phyloP scores from a whole-genome alignment of 2,113 vertebrate genomes.

The Rhabdomys dilectus region DNA sequence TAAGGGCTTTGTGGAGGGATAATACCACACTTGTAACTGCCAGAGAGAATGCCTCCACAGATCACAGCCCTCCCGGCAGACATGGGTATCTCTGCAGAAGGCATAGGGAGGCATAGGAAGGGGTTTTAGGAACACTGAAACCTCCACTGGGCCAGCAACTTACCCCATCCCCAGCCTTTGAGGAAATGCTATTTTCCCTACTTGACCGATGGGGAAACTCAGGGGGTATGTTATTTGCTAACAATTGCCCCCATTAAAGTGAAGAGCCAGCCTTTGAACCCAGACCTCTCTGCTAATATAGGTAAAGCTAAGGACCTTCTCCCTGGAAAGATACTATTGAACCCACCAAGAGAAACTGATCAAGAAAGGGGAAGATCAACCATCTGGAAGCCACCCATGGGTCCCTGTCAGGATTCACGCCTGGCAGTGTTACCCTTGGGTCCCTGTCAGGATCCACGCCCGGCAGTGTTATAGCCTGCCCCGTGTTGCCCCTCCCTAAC shows the following conservation, averaged over 20 bases:
- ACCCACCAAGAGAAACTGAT: background rate
- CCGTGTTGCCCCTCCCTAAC: background rate
- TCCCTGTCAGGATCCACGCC: background rate
- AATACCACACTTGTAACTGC: constrained; percentile 76
- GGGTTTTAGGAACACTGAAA: background rate
- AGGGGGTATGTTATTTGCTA: background rate
- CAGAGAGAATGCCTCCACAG: constrained; percentile 61
- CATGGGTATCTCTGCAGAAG: background rate
- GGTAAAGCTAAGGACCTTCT: background rate
- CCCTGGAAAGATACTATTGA: background rate
- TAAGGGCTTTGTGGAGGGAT: constrained; percentile 76
- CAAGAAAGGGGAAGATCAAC: background rate
- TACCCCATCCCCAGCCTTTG: background rate
- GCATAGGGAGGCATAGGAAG: background rate
- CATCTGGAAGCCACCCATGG: background rate
- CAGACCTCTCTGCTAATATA: background rate
- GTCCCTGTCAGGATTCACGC: background rate
- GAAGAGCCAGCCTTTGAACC: background rate
- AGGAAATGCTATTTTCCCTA: background rate
- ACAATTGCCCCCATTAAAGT: background rate
- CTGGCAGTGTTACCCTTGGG: background rate
- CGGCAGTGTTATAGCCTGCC: background rate
- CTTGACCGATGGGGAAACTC: constrained; percentile 30
- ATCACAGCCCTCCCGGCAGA: constrained; percentile 1
- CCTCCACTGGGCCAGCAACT: background rate